phyloP scores from a whole-genome alignment of 1,140 invertebrate species.

The Trachymyrmex cornetzi region DNA sequence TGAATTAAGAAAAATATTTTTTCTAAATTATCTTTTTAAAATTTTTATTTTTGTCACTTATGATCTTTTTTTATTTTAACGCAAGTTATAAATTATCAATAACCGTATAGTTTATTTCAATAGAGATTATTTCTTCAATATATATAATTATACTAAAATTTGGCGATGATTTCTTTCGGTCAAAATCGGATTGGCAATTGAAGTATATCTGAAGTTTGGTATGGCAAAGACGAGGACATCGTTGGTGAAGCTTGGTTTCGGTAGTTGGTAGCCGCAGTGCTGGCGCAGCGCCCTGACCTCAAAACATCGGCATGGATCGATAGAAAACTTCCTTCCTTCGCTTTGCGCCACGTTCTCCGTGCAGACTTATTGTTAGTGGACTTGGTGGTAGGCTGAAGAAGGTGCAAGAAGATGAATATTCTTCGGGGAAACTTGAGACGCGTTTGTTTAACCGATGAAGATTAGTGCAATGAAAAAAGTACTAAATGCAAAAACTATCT shows the following conservation, averaged over 20 bases:
- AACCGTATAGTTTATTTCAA: not conserved
- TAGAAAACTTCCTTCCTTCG: constrained; percentile 82
- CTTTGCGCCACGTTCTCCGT: constrained; percentile 69
- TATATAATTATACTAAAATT: not conserved
- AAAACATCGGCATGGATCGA: constrained; percentile 80
- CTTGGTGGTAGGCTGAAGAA: constrained; percentile 56
- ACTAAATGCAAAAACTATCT: not conserved
- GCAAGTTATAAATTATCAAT: not conserved
- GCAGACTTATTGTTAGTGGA: constrained; percentile 46
- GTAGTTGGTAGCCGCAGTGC: constrained; percentile 79
- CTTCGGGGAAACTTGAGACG: constrained; percentile 30
- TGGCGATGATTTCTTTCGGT: not conserved
- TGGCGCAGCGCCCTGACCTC: constrained; percentile 83
- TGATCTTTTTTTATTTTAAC: not conserved
- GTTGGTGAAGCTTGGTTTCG: constrained; percentile 65
- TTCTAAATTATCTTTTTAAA: not conserved
- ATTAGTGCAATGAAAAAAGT: constrained; percentile 31
- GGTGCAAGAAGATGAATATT: constrained; percentile 70
- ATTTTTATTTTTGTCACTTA: not conserved
- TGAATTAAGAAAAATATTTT: not conserved
- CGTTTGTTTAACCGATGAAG: constrained; percentile 24
- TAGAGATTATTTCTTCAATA: not conserved
- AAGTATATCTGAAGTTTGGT: not conserved
- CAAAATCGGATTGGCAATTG: constrained; percentile 27
- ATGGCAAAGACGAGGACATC: constrained; percentile 46